phyloP scores from a whole-genome alignment of 2,888 invertebrate genomes.

The Dichetophora obliterata region DNA sequence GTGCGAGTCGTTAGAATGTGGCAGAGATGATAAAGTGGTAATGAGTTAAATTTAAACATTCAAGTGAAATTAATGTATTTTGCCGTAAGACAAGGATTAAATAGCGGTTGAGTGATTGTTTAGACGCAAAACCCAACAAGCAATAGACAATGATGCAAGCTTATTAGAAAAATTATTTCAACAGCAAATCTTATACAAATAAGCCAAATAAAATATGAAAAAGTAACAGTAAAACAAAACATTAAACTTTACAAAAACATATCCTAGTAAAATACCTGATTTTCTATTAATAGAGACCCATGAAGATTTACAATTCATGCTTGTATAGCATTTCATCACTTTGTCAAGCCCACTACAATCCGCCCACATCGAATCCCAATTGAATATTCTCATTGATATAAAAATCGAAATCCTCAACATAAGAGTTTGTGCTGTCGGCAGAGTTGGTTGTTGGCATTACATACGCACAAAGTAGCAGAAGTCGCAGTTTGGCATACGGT shows the following conservation, averaged over 20 bases:
- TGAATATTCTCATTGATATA: conserved; percentile 28
- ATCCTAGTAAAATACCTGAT: conserved; percentile 24
- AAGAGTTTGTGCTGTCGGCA: conserved; percentile 10
- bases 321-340: conserved; percentile 1
- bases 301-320: conserved; percentile 6
- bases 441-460: no score
- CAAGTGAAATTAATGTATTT: no score
- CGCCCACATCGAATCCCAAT: conserved; percentile 30
- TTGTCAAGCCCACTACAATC: not conserved
- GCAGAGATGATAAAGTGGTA: no score
- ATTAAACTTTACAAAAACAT: conserved; percentile 12
- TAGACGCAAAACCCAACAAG: no score
- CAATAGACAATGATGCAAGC: no score
- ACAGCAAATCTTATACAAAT: not conserved
- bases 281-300: conserved; percentile 3
- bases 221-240: not conserved
- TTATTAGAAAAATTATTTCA: no score
- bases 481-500: not conserved
- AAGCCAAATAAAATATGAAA: not conserved
- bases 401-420: conserved; percentile 35
- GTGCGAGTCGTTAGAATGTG: no score
- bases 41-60: no score
- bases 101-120: no score
- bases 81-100: no score
- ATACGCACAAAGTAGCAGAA: conserved; percentile 16